These are phyloP conservation scores for Sterrhoptilus dennistouni DNA, from an alignment of 2,113 vertebrate species.

Conservation along the genomic window DNA sequence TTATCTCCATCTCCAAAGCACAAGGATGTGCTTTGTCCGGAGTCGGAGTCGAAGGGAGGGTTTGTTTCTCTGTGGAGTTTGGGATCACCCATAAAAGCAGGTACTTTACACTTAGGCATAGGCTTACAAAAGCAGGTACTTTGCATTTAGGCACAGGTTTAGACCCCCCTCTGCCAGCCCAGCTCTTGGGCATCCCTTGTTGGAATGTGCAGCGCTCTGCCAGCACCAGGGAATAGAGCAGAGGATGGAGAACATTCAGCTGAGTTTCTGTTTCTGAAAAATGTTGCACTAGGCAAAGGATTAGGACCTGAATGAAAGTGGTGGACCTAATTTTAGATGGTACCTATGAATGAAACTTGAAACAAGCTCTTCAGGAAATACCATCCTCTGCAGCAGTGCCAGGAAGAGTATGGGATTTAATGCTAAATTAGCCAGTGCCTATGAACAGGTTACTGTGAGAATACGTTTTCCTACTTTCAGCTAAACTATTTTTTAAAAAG, in stretches of 20 bases:
- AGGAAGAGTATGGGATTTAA: slow-evolving; percentile 73
- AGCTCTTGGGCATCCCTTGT: slow-evolving; percentile 5
- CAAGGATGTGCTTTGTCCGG: neutral
- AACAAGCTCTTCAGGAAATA: slow-evolving; percentile 75
- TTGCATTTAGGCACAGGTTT: slow-evolving; percentile 60
- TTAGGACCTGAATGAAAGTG: slow-evolving; percentile 77
- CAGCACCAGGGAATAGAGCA: neutral
- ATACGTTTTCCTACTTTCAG: slow-evolving; percentile 58
- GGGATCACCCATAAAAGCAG: slow-evolving; percentile 34
- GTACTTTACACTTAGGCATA: slow-evolving; percentile 8
- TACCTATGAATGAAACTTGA: slow-evolving; percentile 84
- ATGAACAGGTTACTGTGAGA: slow-evolving; percentile 80
- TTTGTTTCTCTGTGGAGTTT: neutral
- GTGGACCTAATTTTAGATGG: slow-evolving; percentile 77
- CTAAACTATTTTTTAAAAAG: neutral
- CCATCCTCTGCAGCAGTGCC: slow-evolving; percentile 69
- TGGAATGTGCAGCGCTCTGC: slow-evolving; percentile 8
- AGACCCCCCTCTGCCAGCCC: slow-evolving; percentile 17
- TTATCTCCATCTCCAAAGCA: neutral
- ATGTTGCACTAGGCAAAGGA: slow-evolving; percentile 70
- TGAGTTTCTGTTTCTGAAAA: slow-evolving; percentile 69
- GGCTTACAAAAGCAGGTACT: neutral
- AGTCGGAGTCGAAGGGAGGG: neutral
- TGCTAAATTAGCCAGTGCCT: slow-evolving; percentile 67
- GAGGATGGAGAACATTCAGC: slow-evolving; percentile 56